phyloP scores from a whole-genome alignment of 2,113 vertebrate species.

The Gnathonemus longibarbis region DNA sequence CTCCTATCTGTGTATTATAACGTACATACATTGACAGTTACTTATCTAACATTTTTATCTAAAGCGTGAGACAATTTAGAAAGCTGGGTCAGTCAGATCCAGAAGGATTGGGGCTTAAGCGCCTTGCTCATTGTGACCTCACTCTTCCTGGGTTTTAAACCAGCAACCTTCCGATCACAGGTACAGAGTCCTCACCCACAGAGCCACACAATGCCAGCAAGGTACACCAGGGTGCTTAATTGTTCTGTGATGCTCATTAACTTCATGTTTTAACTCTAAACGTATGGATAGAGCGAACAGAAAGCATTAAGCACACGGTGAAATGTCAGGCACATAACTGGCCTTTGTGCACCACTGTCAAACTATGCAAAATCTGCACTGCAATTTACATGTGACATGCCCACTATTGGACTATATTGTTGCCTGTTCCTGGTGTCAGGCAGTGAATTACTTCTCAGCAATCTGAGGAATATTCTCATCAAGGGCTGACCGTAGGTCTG shows the following conservation, averaged over 20 bases:
- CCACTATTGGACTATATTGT: background rate
- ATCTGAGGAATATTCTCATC: background rate
- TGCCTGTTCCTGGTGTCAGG: background rate
- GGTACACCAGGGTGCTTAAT: background rate
- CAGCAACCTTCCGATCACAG: background rate
- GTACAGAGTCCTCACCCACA: background rate
- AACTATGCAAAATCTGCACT: background rate
- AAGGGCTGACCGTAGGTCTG: background rate
- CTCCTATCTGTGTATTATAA: background rate
- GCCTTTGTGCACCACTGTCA: background rate
- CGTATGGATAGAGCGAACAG: background rate
- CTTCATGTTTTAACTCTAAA: background rate
- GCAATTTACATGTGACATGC: background rate
- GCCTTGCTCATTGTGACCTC: background rate
- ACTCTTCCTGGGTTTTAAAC: background rate
- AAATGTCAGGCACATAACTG: background rate
- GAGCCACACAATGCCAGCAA: background rate
- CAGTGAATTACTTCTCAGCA: background rate
- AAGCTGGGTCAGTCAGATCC: background rate
- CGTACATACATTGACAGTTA: background rate
- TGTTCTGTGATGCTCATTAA: background rate
- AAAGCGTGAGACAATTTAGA: background rate
- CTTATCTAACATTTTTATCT: background rate
- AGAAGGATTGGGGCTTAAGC: background rate
- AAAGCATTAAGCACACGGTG: background rate